Evolutionary conservation across 2,113 vertebrate species (phyloP).

Genomic region (Serranochromis macrocephalus): DNA sequence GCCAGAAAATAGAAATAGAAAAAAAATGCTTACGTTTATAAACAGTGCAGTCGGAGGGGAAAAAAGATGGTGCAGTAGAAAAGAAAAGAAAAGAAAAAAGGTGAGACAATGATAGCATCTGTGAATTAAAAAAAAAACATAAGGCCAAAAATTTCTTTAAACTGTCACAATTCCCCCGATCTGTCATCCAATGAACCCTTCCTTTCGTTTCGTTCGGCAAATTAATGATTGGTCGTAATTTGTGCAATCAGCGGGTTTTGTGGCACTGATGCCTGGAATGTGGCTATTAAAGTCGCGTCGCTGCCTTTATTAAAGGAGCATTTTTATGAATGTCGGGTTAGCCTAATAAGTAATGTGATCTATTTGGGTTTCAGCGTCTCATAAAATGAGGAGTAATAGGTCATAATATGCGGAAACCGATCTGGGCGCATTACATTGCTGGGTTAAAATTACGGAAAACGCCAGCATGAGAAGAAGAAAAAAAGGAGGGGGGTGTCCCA

Average conservation of each 20-base stretch:
- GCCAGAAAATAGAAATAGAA: conserved; percentile 16
- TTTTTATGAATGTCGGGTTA: conserved; percentile 35
- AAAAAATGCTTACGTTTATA: background rate
- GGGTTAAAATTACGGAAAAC: conserved; percentile 5
- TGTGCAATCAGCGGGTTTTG: background rate
- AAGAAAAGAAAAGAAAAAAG: background rate
- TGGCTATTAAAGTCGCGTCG: background rate
- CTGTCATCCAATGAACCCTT: background rate
- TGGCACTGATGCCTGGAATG: background rate
- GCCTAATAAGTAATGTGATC: conserved; percentile 32
- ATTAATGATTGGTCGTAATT: background rate
- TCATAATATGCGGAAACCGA: conserved; percentile 17
- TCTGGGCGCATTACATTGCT: background rate
- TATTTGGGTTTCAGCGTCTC: conserved; percentile 40
- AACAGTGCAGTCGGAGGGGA: background rate
- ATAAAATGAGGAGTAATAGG: conserved; percentile 20
- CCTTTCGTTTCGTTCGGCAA: background rate
- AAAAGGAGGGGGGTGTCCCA: background rate
- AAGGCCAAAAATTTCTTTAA: background rate
- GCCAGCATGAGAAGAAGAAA: background rate
- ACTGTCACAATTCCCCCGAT: background rate
- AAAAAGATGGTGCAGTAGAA: background rate
- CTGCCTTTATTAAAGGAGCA: conserved; percentile 12
- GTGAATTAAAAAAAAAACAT: background rate
- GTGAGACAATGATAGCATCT: background rate